These are phyloP conservation scores for Eulacestoma nigropectus DNA, from an alignment of 2,113 vertebrate genomes.

Conservation along the genomic window DNA sequence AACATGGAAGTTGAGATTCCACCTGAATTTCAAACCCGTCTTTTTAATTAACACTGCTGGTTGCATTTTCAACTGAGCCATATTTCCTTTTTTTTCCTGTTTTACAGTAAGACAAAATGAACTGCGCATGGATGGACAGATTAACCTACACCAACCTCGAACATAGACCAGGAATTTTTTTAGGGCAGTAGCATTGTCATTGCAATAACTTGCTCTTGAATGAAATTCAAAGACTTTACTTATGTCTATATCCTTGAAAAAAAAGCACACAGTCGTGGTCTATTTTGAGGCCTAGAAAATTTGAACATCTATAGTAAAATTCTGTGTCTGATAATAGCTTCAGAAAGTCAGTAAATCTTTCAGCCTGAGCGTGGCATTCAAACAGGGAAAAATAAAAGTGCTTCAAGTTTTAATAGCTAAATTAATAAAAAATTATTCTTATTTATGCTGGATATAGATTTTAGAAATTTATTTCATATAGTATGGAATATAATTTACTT, in stretches of 20 bases:
- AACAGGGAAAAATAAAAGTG: neutral
- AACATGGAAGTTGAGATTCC: neutral
- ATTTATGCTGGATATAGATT: neutral
- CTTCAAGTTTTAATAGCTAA: neutral
- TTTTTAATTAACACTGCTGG: neutral
- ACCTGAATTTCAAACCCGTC: neutral
- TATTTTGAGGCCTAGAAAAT: neutral
- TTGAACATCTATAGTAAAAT: neutral
- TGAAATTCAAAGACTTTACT: neutral
- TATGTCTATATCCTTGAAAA: neutral
- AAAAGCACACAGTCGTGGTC: neutral
- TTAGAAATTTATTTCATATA: neutral
- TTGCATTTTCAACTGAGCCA: fast-evolving
- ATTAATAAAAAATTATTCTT: neutral
- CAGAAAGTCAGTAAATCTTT: neutral
- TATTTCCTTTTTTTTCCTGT: neutral
- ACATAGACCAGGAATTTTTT: neutral
- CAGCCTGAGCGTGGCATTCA: neutral
- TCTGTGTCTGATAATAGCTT: neutral
- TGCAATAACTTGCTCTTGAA: neutral
- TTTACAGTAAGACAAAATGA: neutral
- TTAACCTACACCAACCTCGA: neutral
- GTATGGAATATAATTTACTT: neutral
- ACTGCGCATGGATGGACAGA: neutral
- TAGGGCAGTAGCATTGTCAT: neutral